Conservation (phyloP, 2,888 invertebrate species). For the Nomada fabriciana region DNA sequence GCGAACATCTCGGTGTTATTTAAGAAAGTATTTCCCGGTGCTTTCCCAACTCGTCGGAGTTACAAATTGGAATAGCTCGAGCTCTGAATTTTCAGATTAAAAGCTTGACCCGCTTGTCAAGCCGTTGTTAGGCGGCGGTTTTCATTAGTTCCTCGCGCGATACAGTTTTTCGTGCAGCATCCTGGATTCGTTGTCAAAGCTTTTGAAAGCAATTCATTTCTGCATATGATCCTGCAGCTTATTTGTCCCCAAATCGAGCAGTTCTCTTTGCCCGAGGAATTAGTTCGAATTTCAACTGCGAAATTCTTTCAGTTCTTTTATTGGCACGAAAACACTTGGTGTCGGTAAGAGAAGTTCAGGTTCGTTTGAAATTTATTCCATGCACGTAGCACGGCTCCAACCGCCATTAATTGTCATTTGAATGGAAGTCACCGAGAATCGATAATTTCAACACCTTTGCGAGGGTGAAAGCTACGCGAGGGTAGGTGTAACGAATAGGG, state of each 20-base stretch:
- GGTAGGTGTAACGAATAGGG: conserved; percentile 53
- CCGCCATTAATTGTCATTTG: conserved; percentile 42
- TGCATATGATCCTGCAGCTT: not conserved
- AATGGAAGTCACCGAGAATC: conserved; percentile 48
- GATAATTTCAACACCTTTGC: conserved; percentile 55
- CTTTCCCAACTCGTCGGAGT: conserved; percentile 53
- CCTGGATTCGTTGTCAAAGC: conserved; percentile 20
- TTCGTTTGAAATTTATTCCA: not conserved
- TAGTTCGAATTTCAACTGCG: not conserved
- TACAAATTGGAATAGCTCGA: conserved; percentile 70
- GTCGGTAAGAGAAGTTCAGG: no score
- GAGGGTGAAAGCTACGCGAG: conserved; percentile 42
- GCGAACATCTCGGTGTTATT: conserved; percentile 61
- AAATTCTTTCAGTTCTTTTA: no score
- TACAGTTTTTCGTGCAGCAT: conserved; percentile 16
- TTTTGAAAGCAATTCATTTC: conserved; percentile 10
- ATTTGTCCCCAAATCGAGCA: not conserved
- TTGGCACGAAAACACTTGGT: no score
- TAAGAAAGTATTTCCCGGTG: conserved; percentile 67
- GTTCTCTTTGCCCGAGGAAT: not conserved
- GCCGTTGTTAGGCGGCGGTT: conserved; percentile 46
- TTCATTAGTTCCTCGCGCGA: conserved; percentile 7
- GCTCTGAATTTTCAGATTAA: conserved; percentile 71
- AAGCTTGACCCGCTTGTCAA: conserved; percentile 57
- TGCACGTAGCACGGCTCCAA: not conserved